Percentiles rank a stretch among this genome's conserved stretches.
phyloP scores from a whole-genome alignment of 2,113 vertebrate genomes.

The Mellivora capensis region DNA sequence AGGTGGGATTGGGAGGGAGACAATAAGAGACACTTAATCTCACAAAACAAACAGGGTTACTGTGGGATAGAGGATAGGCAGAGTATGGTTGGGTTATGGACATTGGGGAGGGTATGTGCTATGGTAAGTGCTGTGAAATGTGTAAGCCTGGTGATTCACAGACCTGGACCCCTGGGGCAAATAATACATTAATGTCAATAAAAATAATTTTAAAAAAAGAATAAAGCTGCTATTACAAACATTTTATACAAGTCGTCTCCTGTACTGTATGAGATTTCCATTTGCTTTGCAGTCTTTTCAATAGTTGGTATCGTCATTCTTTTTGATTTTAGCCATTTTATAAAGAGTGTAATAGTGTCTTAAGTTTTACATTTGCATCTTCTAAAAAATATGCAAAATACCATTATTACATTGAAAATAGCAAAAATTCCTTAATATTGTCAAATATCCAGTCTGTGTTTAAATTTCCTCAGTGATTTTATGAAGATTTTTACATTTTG shows the following conservation, averaged over 20 bases:
- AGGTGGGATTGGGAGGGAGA: too few relatives aligned
- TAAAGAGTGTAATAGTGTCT: not conserved
- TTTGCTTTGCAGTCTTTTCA: not conserved
- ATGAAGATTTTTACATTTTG: not conserved
- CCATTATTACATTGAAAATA: constrained; percentile 7
- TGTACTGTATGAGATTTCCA: not conserved
- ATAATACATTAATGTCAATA: too few relatives aligned
- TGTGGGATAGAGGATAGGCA: too few relatives aligned
- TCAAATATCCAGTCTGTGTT: not conserved
- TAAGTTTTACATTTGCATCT: not conserved
- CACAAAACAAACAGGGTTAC: too few relatives aligned
- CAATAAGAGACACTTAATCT: too few relatives aligned
- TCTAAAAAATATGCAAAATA: not conserved
- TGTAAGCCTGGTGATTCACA: too few relatives aligned
- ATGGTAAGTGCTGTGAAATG: too few relatives aligned
- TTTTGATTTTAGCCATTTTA: not conserved
- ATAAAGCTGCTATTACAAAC: not conserved
- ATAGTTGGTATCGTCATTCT: not conserved
- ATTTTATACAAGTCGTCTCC: not conserved
- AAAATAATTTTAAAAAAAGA: not conserved
- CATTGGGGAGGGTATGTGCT: too few relatives aligned
- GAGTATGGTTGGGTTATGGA: too few relatives aligned
- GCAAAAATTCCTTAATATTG: not conserved
- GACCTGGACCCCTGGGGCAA: too few relatives aligned
- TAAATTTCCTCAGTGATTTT: not conserved